phyloP scores from a whole-genome alignment of 2,888 invertebrate species.

The Apodemia mormo region DNA sequence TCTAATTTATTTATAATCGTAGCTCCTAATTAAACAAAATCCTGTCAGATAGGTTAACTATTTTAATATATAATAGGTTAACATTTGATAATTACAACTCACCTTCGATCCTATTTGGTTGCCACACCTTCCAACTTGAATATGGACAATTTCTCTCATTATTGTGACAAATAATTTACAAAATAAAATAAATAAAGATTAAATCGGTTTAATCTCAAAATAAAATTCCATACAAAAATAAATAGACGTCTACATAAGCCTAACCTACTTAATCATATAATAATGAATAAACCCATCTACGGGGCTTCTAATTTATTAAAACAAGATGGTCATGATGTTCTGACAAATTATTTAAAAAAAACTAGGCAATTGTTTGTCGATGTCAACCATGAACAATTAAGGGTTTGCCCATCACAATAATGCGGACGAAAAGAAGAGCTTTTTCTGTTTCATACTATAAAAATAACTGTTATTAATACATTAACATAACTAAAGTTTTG shows the following conservation, averaged over 20 bases:
- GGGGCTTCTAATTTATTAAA: not conserved
- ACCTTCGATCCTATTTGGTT: slow-evolving; percentile 91
- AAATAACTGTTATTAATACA: too few species aligned
- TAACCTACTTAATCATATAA: slow-evolving; percentile 35
- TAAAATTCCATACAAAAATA: slow-evolving; percentile 45
- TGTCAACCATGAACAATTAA: too few species aligned
- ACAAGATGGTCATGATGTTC: slow-evolving; percentile 22
- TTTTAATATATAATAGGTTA: too few species aligned
- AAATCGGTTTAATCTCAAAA: slow-evolving; percentile 43
- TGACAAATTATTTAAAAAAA: not conserved
- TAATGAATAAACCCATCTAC: slow-evolving; percentile 15
- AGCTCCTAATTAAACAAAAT: too few species aligned
- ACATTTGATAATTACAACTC: slow-evolving; percentile 35
- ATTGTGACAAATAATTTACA: slow-evolving; percentile 53
- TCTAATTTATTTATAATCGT: too few species aligned
- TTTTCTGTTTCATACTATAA: too few species aligned
- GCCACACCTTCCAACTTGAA: slow-evolving; percentile 83
- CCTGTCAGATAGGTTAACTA: too few species aligned
- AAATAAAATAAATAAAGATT: slow-evolving; percentile 42
- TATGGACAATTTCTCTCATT: slow-evolving; percentile 91
- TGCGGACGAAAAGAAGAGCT: too few species aligned
- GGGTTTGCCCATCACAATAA: too few species aligned
- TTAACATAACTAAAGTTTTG: too few species aligned
- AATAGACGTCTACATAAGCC: slow-evolving; percentile 41
- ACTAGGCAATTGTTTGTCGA: too few species aligned